phyloP scores from a whole-genome alignment of 2,797 vertebrate species.

The Rousettus madagascariensis region DNA sequence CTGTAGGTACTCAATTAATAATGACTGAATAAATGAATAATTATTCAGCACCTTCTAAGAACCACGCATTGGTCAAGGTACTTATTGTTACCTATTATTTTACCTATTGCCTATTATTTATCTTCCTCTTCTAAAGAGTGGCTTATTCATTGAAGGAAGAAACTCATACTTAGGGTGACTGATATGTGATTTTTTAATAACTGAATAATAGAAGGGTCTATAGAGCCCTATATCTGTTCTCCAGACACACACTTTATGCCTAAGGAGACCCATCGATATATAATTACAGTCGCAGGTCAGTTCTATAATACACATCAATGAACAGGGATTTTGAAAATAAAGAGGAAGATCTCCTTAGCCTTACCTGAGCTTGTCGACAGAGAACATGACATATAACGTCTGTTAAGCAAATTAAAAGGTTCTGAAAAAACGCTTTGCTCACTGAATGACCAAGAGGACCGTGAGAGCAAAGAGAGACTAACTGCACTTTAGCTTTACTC shows the following conservation, averaged over 20 bases:
- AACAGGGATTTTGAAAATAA: not conserved
- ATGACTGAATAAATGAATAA: not conserved
- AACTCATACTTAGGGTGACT: not conserved
- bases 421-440: not conserved
- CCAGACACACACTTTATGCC: not conserved
- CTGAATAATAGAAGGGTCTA: not conserved
- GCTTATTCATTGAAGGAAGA: not conserved
- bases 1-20: not conserved
- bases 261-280: not conserved
- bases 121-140: not conserved
- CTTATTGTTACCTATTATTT: not conserved
- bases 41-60: not conserved
- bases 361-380: not conserved
- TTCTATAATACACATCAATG: not conserved
- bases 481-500: constrained; percentile 22
- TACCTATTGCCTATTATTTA: not conserved
- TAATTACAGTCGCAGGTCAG: not conserved
- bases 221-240: not conserved
- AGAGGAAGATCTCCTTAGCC: not conserved
- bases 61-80: not conserved
- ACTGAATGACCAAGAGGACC: not conserved
- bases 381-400: not conserved
- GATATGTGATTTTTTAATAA: not conserved
- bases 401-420: not conserved
- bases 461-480: fast-evolving